Percentiles rank a stretch among this genome's conserved stretches.
Conservation (phyloP, 1,140 invertebrate species). For the Rhynchophorus ferrugineus region DNA sequence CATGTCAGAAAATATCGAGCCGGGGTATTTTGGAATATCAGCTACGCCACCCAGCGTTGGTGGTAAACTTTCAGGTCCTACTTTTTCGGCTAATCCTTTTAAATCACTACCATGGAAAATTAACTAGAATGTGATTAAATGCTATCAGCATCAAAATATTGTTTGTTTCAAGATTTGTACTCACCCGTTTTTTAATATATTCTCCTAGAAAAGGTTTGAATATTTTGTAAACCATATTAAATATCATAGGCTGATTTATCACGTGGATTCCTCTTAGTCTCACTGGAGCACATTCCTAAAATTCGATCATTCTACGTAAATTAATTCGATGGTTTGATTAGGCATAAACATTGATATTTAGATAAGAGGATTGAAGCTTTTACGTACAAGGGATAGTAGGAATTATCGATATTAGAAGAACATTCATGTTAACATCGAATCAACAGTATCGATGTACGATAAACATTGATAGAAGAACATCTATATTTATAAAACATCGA, state of each 20-base stretch:
- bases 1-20: conserved; percentile 45
- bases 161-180: conserved; percentile 13
- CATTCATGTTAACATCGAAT: no score
- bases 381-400: no score
- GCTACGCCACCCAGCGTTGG: conserved; percentile 60
- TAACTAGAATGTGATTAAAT: no score
- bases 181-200: conserved; percentile 52
- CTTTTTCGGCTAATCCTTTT: conserved; percentile 52
- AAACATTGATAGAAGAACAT: no score
- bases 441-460: no score
- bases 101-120: conserved; percentile 68
- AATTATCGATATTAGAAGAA: no score
- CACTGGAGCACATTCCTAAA: conserved; percentile 55
- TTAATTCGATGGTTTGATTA: conserved; percentile 9
- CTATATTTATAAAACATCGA: no score
- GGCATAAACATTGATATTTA: no score
- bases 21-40: conserved; percentile 44
- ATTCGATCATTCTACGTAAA: no score
- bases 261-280: conserved; percentile 66
- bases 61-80: conserved; percentile 58
- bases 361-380: no score
- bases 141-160: not conserved
- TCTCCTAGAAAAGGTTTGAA: conserved; percentile 71
- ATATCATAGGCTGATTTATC: conserved; percentile 69
- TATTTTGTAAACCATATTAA: conserved; percentile 67